Evolutionary conservation across 2,888 invertebrate species (phyloP), one percentile per base, ranked within the genome.

Genomic region (Caenorhabditis sp.): DNA sequence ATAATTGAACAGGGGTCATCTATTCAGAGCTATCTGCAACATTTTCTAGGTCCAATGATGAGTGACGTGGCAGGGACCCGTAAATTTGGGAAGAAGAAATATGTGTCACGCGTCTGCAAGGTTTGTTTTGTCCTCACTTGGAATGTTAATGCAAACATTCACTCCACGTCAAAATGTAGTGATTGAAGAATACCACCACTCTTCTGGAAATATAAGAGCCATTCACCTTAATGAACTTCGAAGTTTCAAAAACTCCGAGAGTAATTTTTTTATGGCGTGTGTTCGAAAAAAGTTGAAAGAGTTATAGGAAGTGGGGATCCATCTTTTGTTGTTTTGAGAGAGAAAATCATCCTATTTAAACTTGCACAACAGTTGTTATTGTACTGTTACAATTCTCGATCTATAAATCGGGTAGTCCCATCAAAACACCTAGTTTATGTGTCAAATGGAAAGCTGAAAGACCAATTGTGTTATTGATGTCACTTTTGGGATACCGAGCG

Each of bases 81-180:
- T 31, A 31, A 49, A 66, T 66, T 66, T 47, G 49, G 49, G 51
- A 51, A 66, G 51, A 24, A 47, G 12, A 22, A 54, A 68, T 38
- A 66, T n/a, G 31, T 58, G 63, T 54, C 54, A 54, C 41, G 68
- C 51, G 54, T 54, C 22, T 54, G 24, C 51, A 28, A 68, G 24
- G 24, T 68, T 63, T 68, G 68, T 54, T 68, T 54, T 68, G 68
- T 68, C 68, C 26, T 51, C 54, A 19, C 41, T 35, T 38, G 28
- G 68, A 68, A 68, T 68, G 68, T 54, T 68, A 68, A 68, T 68
- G 54, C 54, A 54, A 68, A 54, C 12, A 31, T 22, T 28, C 6
- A n/a, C 10, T 47, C 26, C 22, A 28, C 19, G 47, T 61, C 26
- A 63, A 41, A 63, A 6, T 26, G 44, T n/a, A 47, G 14, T 10